Evolutionary conservation across 2,113 vertebrate species (phyloP).

Genomic region (Rhinoderma darwinii): DNA sequence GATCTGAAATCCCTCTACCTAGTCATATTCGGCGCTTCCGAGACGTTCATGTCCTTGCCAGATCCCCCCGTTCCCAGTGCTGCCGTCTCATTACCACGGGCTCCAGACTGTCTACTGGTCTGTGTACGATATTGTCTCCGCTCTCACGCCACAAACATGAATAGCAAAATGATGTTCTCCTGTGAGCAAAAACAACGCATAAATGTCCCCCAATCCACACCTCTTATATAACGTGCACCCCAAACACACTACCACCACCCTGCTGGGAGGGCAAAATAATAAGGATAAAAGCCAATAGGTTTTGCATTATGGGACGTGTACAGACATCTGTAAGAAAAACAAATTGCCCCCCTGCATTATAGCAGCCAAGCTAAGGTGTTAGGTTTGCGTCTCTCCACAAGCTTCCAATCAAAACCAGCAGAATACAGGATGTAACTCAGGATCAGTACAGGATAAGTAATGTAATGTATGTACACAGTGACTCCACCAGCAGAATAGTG

Average conservation of each 20-base stretch:
- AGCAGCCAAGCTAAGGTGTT: too few species aligned
- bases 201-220: background rate
- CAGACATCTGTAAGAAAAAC: too few species aligned
- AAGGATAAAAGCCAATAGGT: too few species aligned
- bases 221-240: background rate
- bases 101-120: conserved; percentile 32
- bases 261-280: too few species aligned
- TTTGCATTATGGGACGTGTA: too few species aligned
- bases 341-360: too few species aligned
- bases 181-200: background rate
- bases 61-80: background rate
- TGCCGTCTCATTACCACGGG: conserved; percentile 38
- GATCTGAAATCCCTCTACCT: background rate
- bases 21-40: background rate
- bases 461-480: too few species aligned
- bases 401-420: too few species aligned
- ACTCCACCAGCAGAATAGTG: too few species aligned
- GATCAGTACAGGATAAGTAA: too few species aligned
- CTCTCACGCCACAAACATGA: conserved; percentile 6
- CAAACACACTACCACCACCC: background rate
- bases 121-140: conserved; percentile 31
- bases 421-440: too few species aligned
- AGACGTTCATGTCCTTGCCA: conserved; percentile 4
- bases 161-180: conserved; percentile 15
- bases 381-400: too few species aligned